Conservation (phyloP, 2,888 invertebrate species). For the Sesia bembeciformis region DNA sequence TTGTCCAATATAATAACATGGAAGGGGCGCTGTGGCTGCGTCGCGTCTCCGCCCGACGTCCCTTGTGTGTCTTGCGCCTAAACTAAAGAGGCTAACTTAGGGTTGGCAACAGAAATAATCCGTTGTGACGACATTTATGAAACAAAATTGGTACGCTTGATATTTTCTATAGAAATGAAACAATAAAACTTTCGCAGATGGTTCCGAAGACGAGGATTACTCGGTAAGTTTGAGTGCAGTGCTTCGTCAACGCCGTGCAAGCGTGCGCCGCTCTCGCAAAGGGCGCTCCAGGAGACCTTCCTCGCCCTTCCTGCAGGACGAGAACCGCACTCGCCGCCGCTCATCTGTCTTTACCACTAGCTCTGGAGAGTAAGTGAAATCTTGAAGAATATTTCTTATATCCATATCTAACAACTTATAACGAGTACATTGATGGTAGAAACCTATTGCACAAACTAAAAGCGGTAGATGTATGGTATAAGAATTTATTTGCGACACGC, state of each 20-base stretch:
- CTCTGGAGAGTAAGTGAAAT: slow-evolving; percentile 86
- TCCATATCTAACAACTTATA: neutral
- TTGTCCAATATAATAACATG: too few species aligned
- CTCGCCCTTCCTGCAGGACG: slow-evolving; percentile 68
- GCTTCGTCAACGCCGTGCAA: slow-evolving; percentile 82
- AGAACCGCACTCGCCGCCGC: slow-evolving; percentile 43
- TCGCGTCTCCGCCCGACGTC: too few species aligned
- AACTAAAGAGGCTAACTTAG: too few species aligned
- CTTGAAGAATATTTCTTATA: neutral
- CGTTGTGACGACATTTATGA: too few species aligned
- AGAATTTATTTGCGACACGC: too few species aligned
- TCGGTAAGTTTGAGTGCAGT: slow-evolving; percentile 90
- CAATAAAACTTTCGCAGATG: slow-evolving; percentile 32
- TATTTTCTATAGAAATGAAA: neutral
- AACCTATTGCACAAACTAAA: too few species aligned
- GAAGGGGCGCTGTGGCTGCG: too few species aligned
- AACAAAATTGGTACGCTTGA: too few species aligned
- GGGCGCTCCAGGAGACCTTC: slow-evolving; percentile 77
- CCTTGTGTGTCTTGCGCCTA: too few species aligned
- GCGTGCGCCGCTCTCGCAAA: slow-evolving; percentile 80
- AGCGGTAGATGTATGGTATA: too few species aligned
- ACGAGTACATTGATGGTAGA: neutral
- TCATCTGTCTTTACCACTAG: slow-evolving; percentile 84
- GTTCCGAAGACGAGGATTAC: slow-evolving; percentile 87
- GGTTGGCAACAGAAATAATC: too few species aligned